phyloP scores from a whole-genome alignment of 2,888 invertebrate genomes.

The Pardosa pseudoannulata region DNA sequence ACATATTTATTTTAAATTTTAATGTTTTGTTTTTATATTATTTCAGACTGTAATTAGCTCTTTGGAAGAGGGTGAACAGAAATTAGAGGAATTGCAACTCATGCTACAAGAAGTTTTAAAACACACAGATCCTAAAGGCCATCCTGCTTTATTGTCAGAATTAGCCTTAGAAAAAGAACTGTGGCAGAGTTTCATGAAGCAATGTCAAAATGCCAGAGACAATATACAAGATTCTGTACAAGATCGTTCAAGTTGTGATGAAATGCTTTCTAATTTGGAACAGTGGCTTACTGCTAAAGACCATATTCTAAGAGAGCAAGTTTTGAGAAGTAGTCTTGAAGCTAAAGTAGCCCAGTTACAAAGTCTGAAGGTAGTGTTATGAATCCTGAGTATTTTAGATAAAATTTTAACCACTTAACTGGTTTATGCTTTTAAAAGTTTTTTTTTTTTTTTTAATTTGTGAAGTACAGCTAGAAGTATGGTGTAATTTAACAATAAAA shows the following conservation, averaged over 20 bases:
- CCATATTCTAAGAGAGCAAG: slow-evolving; percentile 90
- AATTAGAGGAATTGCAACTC: slow-evolving; percentile 80
- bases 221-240: slow-evolving; percentile 86
- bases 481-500: too few species aligned
- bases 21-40: too few species aligned
- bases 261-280: slow-evolving; percentile 86
- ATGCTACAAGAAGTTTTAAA: slow-evolving; percentile 85
- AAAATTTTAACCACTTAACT: too few species aligned
- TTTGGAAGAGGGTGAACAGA: slow-evolving; percentile 63
- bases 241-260: slow-evolving; percentile 89
- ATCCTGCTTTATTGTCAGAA: slow-evolving; percentile 84
- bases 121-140: slow-evolving; percentile 87
- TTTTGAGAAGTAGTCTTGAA: slow-evolving; percentile 89
- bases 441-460: too few species aligned
- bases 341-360: slow-evolving; percentile 88
- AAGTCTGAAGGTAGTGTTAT: slow-evolving; percentile 83
- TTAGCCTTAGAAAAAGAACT: slow-evolving; percentile 85
- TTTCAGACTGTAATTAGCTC: slow-evolving; percentile 54
- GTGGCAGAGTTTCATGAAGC: slow-evolving; percentile 86
- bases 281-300: slow-evolving; percentile 92
- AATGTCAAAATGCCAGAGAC: slow-evolving; percentile 84
- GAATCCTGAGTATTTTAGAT: too few species aligned
- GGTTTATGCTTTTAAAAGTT: neutral
- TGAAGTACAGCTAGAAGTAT: too few species aligned
- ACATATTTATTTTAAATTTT: too few species aligned